phyloP scores from a whole-genome alignment of 2,113 vertebrate species.

The Sigmodon hispidus region DNA sequence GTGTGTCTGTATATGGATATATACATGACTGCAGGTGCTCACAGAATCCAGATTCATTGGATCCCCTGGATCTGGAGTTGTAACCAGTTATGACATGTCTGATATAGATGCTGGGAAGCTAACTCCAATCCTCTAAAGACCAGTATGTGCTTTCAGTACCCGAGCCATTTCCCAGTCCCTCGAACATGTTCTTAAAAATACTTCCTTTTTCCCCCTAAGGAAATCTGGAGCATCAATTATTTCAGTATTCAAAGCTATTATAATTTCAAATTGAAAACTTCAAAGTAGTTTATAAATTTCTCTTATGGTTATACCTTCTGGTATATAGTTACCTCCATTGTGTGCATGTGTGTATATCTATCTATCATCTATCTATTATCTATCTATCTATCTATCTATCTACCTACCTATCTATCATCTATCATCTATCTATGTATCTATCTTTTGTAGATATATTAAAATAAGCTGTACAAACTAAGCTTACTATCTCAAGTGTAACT shows the following conservation, averaged over 20 bases:
- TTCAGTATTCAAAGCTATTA: slow-evolving; percentile 30
- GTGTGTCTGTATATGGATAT: not conserved
- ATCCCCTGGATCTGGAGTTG: not conserved
- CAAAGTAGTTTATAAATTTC: slow-evolving; percentile 41
- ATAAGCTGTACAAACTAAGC: not conserved
- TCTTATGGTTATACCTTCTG: not conserved
- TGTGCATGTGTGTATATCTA: not conserved
- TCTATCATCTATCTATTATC: no score
- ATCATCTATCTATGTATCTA: no score
- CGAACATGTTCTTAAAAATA: not conserved
- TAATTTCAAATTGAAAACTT: slow-evolving; percentile 32
- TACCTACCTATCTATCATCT: no score
- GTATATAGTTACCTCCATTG: not conserved
- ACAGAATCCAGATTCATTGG: not conserved
- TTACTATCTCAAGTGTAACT: slow-evolving; percentile 53
- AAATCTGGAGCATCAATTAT: slow-evolving; percentile 25
- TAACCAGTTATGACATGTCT: not conserved
- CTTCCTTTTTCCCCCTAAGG: not conserved
- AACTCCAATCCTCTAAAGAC: not conserved
- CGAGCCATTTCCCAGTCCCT: not conserved
- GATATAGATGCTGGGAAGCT: not conserved
- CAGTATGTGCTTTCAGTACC: no score
- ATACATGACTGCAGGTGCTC: no score
- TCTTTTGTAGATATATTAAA: not conserved
- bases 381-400: no score